Evolutionary conservation across 2,113 vertebrate genomes (phyloP).

Genomic region (Oncorhynchus kisutch): DNA sequence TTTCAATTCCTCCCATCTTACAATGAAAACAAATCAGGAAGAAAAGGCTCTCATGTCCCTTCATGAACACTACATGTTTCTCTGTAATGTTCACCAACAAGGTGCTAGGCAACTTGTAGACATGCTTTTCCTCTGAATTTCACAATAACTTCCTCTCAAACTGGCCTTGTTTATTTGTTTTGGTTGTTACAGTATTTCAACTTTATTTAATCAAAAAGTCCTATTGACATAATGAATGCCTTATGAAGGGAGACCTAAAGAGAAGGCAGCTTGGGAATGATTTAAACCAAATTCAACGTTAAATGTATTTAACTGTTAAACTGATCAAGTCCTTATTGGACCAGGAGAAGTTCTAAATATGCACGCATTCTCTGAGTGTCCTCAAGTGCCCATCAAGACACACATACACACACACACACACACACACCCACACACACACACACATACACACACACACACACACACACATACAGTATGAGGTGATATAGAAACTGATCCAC

Average conservation of each 20-base stretch:
- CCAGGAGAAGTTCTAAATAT: too few species aligned
- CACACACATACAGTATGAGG: slow-evolving; percentile 62
- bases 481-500: slow-evolving; percentile 48
- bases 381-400: background rate
- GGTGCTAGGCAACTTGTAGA: too few species aligned
- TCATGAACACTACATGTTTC: background rate
- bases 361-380: too few species aligned
- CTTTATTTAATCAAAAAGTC: slow-evolving; percentile 45
- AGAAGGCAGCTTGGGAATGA: too few species aligned
- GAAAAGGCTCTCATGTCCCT: background rate
- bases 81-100: too few species aligned
- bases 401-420: background rate
- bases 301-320: background rate
- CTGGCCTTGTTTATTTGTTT: slow-evolving; percentile 16
- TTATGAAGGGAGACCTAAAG: background rate
- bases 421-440: too few species aligned
- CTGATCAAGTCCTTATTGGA: background rate
- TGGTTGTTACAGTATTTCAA: background rate
- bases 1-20: slow-evolving; percentile 15
- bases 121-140: background rate
- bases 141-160: background rate
- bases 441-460: too few species aligned
- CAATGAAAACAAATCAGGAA: slow-evolving; percentile 15
- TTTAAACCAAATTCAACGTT: background rate
- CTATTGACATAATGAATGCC: slow-evolving; percentile 27